Base-by-base conservation (phyloP, 2,888 invertebrate species). In the Mythimna vitellina region DNA sequence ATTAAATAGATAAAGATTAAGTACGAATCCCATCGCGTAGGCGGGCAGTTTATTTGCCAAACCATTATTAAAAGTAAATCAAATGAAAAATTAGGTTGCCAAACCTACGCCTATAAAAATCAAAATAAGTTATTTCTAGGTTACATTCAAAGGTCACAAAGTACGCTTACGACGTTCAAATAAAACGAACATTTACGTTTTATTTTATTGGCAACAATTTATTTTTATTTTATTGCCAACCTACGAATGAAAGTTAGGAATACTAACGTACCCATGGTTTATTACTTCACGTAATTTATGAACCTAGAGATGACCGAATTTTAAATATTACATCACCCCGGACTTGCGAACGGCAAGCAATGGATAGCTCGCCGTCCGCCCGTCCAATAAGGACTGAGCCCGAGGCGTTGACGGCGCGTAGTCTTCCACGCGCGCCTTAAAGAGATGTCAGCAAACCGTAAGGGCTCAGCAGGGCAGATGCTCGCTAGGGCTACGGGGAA, bases 191-290 rank as follows among this genome's bases (percentile, higher is more conserved):
- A 58, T 65, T 58, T 54, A 42, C 53, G 66, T 68, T 78, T 78
- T 35, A 76, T 77, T 82, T 82, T 80, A 82, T 73, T 80, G 70
- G 38, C 20, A 10, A 56, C 76, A 74, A 70, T 82, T 82, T 80
- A 80, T 69, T 82, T 82, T 82, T 76, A 81, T 81, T 78, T 78
- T 72, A 76, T 76, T 14, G 60, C 22, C 51, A 49, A 70, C 42
- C 61, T 68, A 58, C 63, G 56, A 42, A 78, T 62, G 67, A 51
- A 57, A 65, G 64, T 25, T n/a, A 46, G 64, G 69, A 42, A 56
- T 78, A 66, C 66, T 72, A 46, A 65, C 75, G 29, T 67, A 75
- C 62, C 58, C n/a, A n/a, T 35, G 14, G 49, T 76, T 76, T 71
- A 69, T 64, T 60, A 60, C 29, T 9, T 1, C 6, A 9, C 10